Evolutionary conservation across 2,113 vertebrate species (phyloP).

Genomic region (Varanus komodoensis): DNA sequence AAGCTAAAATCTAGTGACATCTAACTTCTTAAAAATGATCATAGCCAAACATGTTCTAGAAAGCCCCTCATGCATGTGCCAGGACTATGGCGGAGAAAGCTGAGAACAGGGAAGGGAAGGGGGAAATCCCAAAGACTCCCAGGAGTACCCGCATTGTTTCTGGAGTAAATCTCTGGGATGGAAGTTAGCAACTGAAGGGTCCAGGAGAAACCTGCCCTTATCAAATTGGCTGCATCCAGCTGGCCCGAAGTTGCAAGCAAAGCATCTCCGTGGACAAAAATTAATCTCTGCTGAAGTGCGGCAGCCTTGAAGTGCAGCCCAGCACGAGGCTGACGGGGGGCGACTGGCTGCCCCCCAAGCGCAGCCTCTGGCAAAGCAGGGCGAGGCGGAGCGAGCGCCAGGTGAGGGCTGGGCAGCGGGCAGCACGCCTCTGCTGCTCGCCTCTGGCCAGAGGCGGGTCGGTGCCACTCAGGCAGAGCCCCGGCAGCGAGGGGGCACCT

Average conservation of each 20-base stretch:
- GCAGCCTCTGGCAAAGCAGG: neutral
- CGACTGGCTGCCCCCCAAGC: neutral
- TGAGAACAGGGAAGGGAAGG: neutral
- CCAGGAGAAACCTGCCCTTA: constrained; percentile 1
- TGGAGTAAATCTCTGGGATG: constrained; percentile 3
- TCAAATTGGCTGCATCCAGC: neutral
- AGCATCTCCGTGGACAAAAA: neutral
- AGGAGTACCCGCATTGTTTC: rapidly evolving
- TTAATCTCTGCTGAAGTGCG: neutral
- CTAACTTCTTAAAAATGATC: too few species aligned
- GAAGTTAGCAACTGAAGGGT: neutral
- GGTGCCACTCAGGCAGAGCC: too few species aligned
- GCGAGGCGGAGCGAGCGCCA: neutral
- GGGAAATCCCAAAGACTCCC: rapidly evolving
- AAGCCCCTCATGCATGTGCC: neutral
- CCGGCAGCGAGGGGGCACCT: too few species aligned
- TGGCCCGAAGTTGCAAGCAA: neutral
- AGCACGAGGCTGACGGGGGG: rapidly evolving
- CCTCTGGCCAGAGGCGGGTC: too few species aligned
- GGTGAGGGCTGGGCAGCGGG: neutral
- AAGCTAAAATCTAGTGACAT: too few species aligned
- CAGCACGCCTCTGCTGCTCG: neutral
- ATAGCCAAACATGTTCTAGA: neutral
- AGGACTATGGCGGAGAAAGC: neutral
- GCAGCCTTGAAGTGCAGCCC: neutral